Percentiles rank a stretch among this genome's conserved stretches.
Evolutionary conservation across 2,888 invertebrate species (phyloP).

Genomic region (Pristionchus maxplancki): DNA sequence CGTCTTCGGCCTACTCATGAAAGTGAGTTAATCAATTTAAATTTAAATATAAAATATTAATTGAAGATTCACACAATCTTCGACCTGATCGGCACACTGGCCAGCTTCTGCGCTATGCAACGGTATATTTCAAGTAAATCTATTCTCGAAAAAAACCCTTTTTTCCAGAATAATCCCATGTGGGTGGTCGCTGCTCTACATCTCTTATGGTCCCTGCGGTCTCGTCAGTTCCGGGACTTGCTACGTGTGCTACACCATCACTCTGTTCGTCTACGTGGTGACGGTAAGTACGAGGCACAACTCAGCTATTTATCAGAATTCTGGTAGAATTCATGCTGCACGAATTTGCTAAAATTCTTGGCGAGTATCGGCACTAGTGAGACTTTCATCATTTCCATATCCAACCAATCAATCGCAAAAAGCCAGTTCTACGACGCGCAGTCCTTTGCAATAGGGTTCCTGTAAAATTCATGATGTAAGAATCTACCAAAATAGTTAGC

Average conservation of each 20-base stretch:
- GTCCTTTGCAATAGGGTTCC: too few relatives aligned
- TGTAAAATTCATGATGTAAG: too few relatives aligned
- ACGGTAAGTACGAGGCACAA: not conserved
- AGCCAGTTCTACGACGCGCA: too few relatives aligned
- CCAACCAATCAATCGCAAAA: too few relatives aligned
- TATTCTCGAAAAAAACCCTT: not conserved
- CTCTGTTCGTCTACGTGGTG: not conserved
- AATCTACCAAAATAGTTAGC: too few relatives aligned
- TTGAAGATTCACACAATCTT: conserved; percentile 10
- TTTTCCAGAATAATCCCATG: conserved; percentile 23
- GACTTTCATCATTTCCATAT: too few relatives aligned
- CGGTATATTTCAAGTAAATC: too few relatives aligned
- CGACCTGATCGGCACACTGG: not conserved
- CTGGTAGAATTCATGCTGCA: too few relatives aligned
- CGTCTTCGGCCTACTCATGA: not conserved
- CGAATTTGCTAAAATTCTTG: too few relatives aligned
- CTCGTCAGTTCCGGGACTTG: not conserved
- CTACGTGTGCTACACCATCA: not conserved
- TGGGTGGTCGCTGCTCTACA: conserved; percentile 32
- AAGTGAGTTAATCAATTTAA: not conserved
- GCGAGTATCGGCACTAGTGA: too few relatives aligned
- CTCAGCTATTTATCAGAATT: too few relatives aligned
- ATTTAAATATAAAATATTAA: not conserved
- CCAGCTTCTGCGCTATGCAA: conserved; percentile 8
- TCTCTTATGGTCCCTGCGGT: conserved; percentile 36